phyloP scores from a whole-genome alignment of 2,797 vertebrate species.

The Amphiprion clarkii region DNA sequence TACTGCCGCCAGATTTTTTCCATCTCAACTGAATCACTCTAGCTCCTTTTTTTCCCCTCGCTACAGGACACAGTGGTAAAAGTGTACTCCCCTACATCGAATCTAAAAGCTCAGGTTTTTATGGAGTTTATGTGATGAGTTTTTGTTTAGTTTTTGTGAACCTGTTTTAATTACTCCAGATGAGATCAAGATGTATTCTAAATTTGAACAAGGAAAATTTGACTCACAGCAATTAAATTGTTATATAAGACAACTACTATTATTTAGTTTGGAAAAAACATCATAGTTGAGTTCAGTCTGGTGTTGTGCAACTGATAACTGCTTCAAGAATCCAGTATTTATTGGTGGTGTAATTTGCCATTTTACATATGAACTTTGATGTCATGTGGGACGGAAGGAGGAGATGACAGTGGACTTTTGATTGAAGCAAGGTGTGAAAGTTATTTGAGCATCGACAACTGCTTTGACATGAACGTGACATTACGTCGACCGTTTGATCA shows the following conservation, averaged over 20 bases:
- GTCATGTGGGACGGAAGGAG: neutral
- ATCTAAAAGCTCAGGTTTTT: slow-evolving; percentile 9
- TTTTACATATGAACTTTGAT: no score
- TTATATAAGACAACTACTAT: no score
- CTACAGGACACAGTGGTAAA: slow-evolving; percentile 58
- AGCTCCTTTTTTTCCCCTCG: slow-evolving; percentile 52
- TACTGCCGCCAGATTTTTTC: slow-evolving; percentile 79
- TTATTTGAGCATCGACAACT: no score
- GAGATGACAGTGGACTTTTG: neutral
- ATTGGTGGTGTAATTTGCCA: no score
- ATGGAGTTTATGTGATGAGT: neutral
- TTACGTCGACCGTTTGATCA: no score
- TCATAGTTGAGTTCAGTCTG: no score
- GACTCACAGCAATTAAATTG: neutral
- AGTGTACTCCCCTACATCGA: slow-evolving; percentile 21
- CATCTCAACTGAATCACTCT: slow-evolving; percentile 73
- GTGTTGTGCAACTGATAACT: no score
- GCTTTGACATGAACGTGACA: no score
- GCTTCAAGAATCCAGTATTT: no score
- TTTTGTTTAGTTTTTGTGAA: slow-evolving; percentile 18
- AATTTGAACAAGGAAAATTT: neutral
- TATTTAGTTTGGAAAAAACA: no score
- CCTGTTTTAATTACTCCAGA: slow-evolving; percentile 5
- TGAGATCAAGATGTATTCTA: neutral
- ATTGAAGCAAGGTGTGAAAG: no score